Percentiles rank a stretch among this genome's conserved stretches.
Conservation (phyloP, 2,113 vertebrate genomes). For the Vombatus ursinus region DNA sequence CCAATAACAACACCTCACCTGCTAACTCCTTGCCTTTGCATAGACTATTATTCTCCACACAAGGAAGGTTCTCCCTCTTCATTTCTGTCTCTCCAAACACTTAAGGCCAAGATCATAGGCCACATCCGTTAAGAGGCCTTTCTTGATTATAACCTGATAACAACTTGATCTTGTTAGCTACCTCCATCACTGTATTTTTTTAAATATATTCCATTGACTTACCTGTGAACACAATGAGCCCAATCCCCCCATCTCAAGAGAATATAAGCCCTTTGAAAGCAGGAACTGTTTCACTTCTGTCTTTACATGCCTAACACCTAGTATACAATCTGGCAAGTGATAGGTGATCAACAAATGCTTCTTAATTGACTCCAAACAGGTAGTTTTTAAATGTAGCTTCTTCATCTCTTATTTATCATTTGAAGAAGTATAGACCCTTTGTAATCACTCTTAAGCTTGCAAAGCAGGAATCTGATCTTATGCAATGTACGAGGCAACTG, state of each 20-base stretch:
- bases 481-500: conserved; percentile 68
- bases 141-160: background rate
- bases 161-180: background rate
- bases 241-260: too few relatives aligned
- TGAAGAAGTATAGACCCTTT: conserved; percentile 23
- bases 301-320: background rate
- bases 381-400: conserved; percentile 8
- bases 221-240: background rate
- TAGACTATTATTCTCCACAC: background rate
- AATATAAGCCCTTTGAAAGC: too few relatives aligned
- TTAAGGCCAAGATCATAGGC: too few relatives aligned
- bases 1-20: background rate
- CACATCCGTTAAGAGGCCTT: background rate
- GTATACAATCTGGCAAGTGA: background rate
- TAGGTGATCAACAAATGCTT: background rate
- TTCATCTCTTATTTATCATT: background rate
- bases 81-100: background rate
- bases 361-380: background rate
- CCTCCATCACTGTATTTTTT: background rate
- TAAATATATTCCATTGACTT: background rate
- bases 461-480: conserved; percentile 71
- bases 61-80: background rate
- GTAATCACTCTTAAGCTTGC: conserved; percentile 57
- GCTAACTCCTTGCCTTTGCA: background rate
- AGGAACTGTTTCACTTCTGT: too few relatives aligned